Evolutionary conservation across 2,797 vertebrate species (phyloP).

Genomic region (Loriculus beryllinus): DNA sequence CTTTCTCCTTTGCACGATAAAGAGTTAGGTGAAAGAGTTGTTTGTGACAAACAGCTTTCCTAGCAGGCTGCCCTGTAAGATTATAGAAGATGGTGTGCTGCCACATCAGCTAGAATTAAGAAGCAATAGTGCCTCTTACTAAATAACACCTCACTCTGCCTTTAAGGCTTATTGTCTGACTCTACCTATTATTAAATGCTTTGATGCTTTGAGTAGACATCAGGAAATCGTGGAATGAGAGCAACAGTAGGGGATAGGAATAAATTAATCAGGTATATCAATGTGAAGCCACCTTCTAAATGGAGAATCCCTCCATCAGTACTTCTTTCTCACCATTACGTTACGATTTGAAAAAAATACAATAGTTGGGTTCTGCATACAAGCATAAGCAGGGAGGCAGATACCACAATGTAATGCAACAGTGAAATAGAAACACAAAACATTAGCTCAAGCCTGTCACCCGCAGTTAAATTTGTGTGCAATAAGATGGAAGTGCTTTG

Average conservation of each 20-base stretch:
- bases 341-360: not conserved
- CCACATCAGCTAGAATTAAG: not conserved
- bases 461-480: not conserved
- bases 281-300: not conserved
- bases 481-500: conserved; percentile 31
- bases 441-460: not conserved
- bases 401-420: not conserved
- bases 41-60: not conserved
- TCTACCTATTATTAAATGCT: not conserved
- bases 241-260: not conserved
- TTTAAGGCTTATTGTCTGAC: not conserved
- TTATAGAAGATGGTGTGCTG: not conserved
- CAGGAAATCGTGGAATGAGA: not conserved
- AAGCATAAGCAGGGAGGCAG: not conserved
- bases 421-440: not conserved
- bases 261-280: not conserved
- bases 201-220: not conserved
- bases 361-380: not conserved
- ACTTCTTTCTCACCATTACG: not conserved
- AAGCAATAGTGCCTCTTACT: not conserved
- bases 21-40: not conserved
- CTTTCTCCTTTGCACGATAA: not conserved
- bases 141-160: not conserved
- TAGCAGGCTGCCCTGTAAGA: not conserved
- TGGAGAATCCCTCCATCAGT: not conserved